Base-by-base conservation (phyloP, 1,140 invertebrate genomes). In the Monochamus saltuarius region DNA sequence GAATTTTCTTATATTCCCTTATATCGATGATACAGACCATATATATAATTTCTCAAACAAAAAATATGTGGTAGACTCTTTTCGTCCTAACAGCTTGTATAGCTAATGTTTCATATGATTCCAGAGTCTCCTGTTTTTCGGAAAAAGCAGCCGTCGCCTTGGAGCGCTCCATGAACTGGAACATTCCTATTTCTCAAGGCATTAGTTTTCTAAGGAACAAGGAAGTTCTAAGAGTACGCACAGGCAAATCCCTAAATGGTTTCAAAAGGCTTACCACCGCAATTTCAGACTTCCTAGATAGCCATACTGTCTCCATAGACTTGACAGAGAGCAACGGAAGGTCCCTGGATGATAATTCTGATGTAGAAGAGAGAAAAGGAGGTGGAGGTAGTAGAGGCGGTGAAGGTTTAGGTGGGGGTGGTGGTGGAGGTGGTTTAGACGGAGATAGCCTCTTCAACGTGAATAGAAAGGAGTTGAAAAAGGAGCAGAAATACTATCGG, bases 301-400 rank as follows among this genome's bases (percentile, higher is more conserved):
- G 71, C 0, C 74, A 75, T 42, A 66, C 66, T 8, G 46, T 75
- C 8, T 53, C 66, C 17, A 13, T 74, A 22, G 69, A 75, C 45
- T 61, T 74, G 1, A 64, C 55, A 2, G 46, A 64, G 34, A 53
- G 55, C 4, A 43, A 42, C 14, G 42, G 56, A 47, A 50, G 40
- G 38, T 29, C 54, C 22, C 22, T 29, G 40, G 36, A 59, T 7
- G 14, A 34, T 35, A 19, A 47, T 7, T 53, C 38, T 6, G 40
- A 37, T 2, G 22, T 6, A 2, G 22, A 29, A 10, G 34, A 3
- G 0, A 39, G 40, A 36, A 38, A 14, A 9, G 56, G 36, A 17
- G 49, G 10, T 49, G 59, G 51, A 14, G 62, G 43, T 36, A 11
- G 58, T 17, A 14, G 1, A 40, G 42, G 19, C 37, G 59, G 40